Evolutionary conservation across 1,140 invertebrate genomes (phyloP), one percentile per base, ranked within the genome.

Genomic region (Goniozus legneri): DNA sequence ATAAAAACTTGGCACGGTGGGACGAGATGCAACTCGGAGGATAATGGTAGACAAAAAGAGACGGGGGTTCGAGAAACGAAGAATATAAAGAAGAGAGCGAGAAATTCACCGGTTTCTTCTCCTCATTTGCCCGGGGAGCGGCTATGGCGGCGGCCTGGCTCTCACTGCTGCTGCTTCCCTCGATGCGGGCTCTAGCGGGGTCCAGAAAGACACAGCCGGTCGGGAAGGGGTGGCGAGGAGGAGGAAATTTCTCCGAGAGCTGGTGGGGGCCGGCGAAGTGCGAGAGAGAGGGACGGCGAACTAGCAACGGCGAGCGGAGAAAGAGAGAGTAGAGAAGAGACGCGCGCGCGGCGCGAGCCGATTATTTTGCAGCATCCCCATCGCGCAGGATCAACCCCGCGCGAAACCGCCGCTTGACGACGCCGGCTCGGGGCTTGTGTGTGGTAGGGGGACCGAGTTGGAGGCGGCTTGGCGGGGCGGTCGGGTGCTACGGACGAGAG

Each of bases 101-200:
- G 30, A 27, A 38, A 21, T 54, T 57, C 50, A 44, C 45, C 50
- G 57, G 53, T 58, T 50, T 57, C 48, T 57, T 47, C 47, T 54
- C 32, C 45, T 49, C 54, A 40, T 41, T 51, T 50, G 50, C 60
- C 54, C 64, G 61, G 60, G 65, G 62, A 71, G 69, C 68, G 68
- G 67, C 71, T 71, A 70, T 72, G 69, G 71, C 69, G 67, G 67
- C 65, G 54, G 70, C 67, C 63, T 71, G 62, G 67, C 67, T 67
- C 71, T 66, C 67, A 73, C 72, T 73, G 62, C 53, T 64, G 52
- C 54, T 62, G 24, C 59, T 48, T 36, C 52, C 50, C 58, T 54
- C 46, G 45, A 50, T 10, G 37, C 45, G 54, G 50, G 48, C n/a
- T n/a, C n/a, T n/a, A n/a, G n/a, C n/a, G n/a, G n/a, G n/a, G n/a